Base-by-base conservation (phyloP, 2,113 vertebrate species). In the Cololabis saira region DNA sequence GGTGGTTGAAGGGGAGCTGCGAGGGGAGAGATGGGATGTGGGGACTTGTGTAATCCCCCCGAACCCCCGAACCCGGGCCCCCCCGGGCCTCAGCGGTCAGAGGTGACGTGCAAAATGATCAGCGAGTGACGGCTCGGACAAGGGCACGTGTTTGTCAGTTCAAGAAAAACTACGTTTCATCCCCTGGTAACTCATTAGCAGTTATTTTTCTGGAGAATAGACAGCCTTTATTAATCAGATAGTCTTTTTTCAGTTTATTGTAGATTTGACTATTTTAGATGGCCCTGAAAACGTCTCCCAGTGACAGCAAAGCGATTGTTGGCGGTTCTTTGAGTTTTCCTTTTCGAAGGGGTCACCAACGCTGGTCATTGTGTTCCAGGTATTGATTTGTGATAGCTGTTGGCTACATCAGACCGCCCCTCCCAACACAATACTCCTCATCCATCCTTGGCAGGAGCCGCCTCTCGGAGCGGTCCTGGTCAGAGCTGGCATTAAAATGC, bases 21-120 rank as follows among this genome's bases (percentile, higher is more conserved):
- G 30, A 24, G 74, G 80, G 75, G 76, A 76, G 69, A 83, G 80
- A 86, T 75, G 49, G 50, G 43, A 82, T 71, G 71, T 71, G 86
- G 88, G 81, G 79, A 67, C 77, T 79, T 70, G 54, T 68, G 5
- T 57, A 73, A 81, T 48, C 54, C 42, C n/a, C n/a, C n/a, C n/a
- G n/a, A n/a, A n/a, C n/a, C n/a, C n/a, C 59, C 22, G 19, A 42
- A 11, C 50, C 18, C 10, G 9, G 53, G n/a, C n/a, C 42, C 37
- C 21, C 10, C 1, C 33, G 33, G 50, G 60, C 14, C 67, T n/a
- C 3, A 61, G 47, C 58, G 42, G 61, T 76, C 43, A 27, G 58
- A 83, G 75, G 67, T 65, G 61, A 43, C 50, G 42, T 17, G 73
- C 55, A 61, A 67, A 82, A 80, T 72, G 68, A 82, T 78, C 67